Evolutionary conservation across 2,113 vertebrate species (phyloP).

Genomic region (Nestor notabilis): DNA sequence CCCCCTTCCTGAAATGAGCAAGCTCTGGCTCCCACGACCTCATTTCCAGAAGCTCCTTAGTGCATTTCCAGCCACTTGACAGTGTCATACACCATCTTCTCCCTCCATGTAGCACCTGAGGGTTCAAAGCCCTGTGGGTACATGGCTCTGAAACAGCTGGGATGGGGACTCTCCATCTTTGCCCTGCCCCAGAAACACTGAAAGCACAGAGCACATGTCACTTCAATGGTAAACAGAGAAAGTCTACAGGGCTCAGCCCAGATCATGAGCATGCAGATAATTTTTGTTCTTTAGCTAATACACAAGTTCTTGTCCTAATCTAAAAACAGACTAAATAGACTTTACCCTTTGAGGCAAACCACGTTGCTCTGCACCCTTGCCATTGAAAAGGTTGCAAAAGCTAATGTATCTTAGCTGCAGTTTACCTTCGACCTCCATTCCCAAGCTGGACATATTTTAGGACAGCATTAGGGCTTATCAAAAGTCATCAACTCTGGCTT

Average conservation of each 20-base stretch:
- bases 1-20: neutral
- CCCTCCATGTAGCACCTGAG: neutral
- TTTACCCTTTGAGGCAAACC: neutral
- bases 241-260: neutral
- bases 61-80: neutral
- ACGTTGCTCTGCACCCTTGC: neutral
- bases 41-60: neutral
- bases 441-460: neutral
- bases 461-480: neutral
- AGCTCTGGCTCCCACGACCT: neutral
- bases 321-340: neutral
- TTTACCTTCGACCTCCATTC: neutral
- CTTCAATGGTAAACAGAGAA: neutral
- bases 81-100: neutral
- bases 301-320: neutral
- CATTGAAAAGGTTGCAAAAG: neutral
- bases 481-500: neutral
- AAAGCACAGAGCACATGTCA: neutral
- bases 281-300: neutral
- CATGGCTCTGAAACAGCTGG: neutral
- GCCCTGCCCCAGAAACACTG: neutral
- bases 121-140: too few relatives aligned
- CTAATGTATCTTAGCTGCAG: neutral
- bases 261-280: fast-evolving
- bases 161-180: neutral